phyloP scores from a whole-genome alignment of 1,140 invertebrate genomes.

The Macrobrachium rosenbergii region DNA sequence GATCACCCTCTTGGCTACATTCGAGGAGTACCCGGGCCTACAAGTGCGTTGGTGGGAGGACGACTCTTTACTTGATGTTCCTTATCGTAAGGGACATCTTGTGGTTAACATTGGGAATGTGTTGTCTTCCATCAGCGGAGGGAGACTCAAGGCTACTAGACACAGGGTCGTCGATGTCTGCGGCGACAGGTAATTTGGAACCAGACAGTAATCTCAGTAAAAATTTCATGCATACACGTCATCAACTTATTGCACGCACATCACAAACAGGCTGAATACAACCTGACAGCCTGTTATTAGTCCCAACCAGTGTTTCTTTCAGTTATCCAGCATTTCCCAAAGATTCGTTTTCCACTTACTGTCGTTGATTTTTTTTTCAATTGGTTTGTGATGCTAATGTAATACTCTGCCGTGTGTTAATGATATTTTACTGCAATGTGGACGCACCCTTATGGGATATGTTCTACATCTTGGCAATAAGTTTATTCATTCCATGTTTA shows the following conservation, averaged over 20 bases:
- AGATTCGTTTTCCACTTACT: too few species aligned
- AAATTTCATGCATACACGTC: not conserved
- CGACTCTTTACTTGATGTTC: slow-evolving; percentile 44
- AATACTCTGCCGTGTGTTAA: too few species aligned
- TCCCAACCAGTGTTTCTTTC: not conserved
- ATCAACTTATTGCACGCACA: not conserved
- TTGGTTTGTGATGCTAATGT: too few species aligned
- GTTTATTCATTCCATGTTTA: too few species aligned
- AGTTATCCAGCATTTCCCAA: not conserved
- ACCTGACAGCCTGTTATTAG: not conserved
- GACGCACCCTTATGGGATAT: too few species aligned
- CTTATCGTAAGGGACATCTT: slow-evolving; percentile 37
- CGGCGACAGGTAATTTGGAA: slow-evolving; percentile 35
- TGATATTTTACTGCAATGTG: too few species aligned
- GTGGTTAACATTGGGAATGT: slow-evolving; percentile 57
- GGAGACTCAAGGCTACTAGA: slow-evolving; percentile 52
- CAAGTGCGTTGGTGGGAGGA: slow-evolving; percentile 50
- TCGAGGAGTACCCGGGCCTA: slow-evolving; percentile 51
- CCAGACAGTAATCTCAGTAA: not conserved
- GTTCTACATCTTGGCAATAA: too few species aligned
- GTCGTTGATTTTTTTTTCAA: too few species aligned
- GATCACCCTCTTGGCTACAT: slow-evolving; percentile 52
- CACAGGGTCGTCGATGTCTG: slow-evolving; percentile 50
- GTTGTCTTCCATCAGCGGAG: slow-evolving; percentile 49
- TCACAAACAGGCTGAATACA: too few species aligned